Evolutionary conservation across 2,113 vertebrate species (phyloP).

Genomic region (Meriones unguiculatus): DNA sequence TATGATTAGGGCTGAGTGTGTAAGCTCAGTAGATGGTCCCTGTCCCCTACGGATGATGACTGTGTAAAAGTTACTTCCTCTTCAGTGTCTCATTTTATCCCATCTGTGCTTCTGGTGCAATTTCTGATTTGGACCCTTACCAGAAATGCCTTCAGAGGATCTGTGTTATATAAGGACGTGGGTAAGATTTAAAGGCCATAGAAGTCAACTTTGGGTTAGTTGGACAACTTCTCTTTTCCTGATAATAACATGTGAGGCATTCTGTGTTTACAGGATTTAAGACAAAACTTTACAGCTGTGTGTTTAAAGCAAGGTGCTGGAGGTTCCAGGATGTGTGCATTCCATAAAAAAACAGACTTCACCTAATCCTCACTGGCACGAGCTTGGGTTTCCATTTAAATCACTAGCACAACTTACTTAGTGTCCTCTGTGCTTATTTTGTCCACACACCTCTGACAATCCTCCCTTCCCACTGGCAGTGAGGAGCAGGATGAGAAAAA

Average conservation of each 20-base stretch:
- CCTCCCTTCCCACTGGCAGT: neutral
- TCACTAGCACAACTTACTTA: neutral
- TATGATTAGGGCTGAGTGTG: neutral
- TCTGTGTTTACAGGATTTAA: neutral
- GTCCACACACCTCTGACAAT: conserved; percentile 20
- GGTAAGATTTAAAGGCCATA: neutral
- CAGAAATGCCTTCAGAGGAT: neutral
- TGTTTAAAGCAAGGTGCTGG: conserved; percentile 3
- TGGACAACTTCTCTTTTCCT: neutral
- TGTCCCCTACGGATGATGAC: neutral
- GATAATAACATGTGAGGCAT: neutral
- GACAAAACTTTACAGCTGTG: conserved; percentile 5
- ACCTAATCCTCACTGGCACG: neutral
- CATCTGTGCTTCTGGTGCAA: neutral
- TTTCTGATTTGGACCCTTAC: neutral
- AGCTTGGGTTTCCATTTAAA: conserved; percentile 32
- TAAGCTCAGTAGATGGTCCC: neutral
- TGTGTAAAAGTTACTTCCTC: neutral
- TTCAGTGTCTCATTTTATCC: neutral
- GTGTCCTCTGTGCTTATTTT: conserved; percentile 24
- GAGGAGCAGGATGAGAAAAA: no score
- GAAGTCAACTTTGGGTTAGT: neutral
- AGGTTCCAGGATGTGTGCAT: neutral
- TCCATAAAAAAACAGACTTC: conserved; percentile 37
- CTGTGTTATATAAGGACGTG: neutral